Percentiles rank a stretch among this genome's conserved stretches.
These are phyloP conservation scores for Hirtodrosophila trivittata DNA, from an alignment of 2,888 invertebrate genomes.

Conservation along the genomic window DNA sequence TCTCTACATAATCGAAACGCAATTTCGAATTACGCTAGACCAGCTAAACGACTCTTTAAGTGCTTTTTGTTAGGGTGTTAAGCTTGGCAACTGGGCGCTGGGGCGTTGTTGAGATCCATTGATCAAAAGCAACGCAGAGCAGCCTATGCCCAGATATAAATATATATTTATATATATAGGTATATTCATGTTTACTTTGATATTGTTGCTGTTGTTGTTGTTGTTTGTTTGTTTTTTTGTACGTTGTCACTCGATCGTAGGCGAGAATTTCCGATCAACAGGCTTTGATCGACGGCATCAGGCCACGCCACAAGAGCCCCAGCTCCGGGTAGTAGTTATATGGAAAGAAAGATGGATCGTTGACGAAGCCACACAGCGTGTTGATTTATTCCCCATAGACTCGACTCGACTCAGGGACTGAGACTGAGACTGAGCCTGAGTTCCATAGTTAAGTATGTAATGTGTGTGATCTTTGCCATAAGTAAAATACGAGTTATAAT, in stretches of 20 bases:
- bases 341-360: constrained; percentile 65
- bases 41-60: constrained; percentile 4
- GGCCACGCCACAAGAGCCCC: constrained; percentile 54
- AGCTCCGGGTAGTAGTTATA: constrained; percentile 13
- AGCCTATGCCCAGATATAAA: constrained; percentile 28
- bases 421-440: not conserved
- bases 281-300: constrained; percentile 74
- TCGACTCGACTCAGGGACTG: constrained; percentile 23
- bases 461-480: constrained; percentile 51
- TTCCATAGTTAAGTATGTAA: constrained; percentile 20
- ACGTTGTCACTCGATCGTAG: constrained; percentile 77
- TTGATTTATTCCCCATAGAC: constrained; percentile 82
- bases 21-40: no score
- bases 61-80: no score
- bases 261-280: constrained; percentile 80
- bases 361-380: constrained; percentile 81
- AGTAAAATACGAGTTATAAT: constrained; percentile 32
- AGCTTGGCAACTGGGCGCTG: constrained; percentile 34
- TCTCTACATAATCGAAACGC: no score
- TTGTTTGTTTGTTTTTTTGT: constrained; percentile 51
- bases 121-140: constrained; percentile 51
- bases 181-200: constrained; percentile 43
- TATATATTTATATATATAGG: constrained; percentile 1
- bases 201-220: constrained; percentile 43
- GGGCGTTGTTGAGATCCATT: constrained; percentile 55